phyloP scores from a whole-genome alignment of 2,113 vertebrate genomes.

The Upupa epops region DNA sequence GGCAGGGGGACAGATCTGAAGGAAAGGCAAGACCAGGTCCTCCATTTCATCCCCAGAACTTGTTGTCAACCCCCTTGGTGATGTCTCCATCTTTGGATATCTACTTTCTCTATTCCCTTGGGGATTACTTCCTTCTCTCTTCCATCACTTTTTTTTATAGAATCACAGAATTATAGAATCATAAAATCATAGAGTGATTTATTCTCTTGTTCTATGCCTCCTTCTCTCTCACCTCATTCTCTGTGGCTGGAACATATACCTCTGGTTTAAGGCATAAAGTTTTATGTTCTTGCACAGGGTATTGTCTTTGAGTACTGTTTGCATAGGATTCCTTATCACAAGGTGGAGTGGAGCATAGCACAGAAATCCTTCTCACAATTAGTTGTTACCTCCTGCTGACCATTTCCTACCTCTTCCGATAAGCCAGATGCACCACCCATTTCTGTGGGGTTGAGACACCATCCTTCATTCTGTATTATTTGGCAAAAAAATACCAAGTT shows the following conservation, averaged over 20 bases:
- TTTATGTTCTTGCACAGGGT: not conserved
- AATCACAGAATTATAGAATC: no score
- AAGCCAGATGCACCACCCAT: not conserved
- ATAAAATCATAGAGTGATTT: no score
- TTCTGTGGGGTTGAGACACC: not conserved
- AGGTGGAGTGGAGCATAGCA: not conserved
- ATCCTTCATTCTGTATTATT: not conserved
- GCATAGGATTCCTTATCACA: not conserved
- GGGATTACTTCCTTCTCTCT: not conserved
- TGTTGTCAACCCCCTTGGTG: not conserved
- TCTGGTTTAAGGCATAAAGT: not conserved
- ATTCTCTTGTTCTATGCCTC: not conserved
- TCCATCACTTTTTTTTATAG: not conserved
- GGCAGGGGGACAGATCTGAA: not conserved
- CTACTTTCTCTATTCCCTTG: not conserved
- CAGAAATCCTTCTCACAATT: rapidly evolving
- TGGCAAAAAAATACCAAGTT: not conserved
- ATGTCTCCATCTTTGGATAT: not conserved
- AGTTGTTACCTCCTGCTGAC: not conserved
- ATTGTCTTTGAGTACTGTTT: not conserved
- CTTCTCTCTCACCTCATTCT: not conserved
- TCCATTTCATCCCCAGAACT: not conserved
- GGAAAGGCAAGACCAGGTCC: not conserved
- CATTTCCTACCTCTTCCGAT: not conserved
- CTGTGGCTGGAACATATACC: not conserved